These are phyloP conservation scores for Oreochromis tanganicae DNA, from an alignment of 2,113 vertebrate genomes.

Conservation along the genomic window DNA sequence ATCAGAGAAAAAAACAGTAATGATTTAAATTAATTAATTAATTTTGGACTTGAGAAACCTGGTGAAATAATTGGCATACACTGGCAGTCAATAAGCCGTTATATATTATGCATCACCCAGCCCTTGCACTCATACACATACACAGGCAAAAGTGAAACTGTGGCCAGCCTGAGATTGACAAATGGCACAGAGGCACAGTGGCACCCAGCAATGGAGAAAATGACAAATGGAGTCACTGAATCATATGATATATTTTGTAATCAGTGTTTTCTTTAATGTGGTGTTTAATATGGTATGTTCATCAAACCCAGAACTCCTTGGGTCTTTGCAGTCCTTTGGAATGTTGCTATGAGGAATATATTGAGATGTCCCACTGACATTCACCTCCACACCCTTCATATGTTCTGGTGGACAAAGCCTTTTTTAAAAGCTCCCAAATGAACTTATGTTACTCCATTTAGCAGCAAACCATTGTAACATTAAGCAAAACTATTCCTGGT, in stretches of 20 bases:
- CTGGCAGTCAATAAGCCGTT: background rate
- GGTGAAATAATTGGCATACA: background rate
- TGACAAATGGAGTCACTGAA: background rate
- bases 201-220: background rate
- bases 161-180: background rate
- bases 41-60: background rate
- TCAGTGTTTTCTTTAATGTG: background rate
- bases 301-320: background rate
- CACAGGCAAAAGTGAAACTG: background rate
- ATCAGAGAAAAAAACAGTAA: background rate
- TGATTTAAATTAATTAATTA: background rate
- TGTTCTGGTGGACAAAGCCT: background rate
- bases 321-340: background rate
- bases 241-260: background rate
- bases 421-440: background rate
- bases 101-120: background rate
- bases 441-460: fast-evolving
- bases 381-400: background rate
- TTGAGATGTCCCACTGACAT: background rate
- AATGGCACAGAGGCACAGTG: background rate
- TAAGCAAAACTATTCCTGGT: background rate
- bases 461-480: background rate
- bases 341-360: background rate
- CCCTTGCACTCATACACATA: background rate
- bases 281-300: background rate